phyloP scores from a whole-genome alignment of 2,113 vertebrate genomes.

The Helogale parvula region DNA sequence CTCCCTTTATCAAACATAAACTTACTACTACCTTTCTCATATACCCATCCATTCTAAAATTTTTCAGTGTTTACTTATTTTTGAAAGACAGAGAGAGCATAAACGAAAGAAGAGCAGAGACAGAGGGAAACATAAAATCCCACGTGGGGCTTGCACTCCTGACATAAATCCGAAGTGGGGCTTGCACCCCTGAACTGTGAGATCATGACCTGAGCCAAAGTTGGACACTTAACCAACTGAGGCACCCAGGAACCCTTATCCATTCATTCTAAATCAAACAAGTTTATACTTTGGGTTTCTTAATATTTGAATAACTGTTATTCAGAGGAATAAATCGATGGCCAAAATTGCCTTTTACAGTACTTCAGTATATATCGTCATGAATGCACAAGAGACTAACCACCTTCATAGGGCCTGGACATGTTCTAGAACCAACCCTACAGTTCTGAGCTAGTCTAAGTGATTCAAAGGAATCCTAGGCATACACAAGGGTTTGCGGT shows the following conservation, averaged over 20 bases:
- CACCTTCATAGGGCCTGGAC: background rate
- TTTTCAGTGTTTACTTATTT: too few relatives aligned
- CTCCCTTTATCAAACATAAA: constrained; percentile 18
- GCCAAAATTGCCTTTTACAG: background rate
- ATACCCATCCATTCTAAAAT: background rate
- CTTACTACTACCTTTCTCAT: background rate
- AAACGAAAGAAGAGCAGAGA: too few relatives aligned
- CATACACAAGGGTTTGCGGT: background rate
- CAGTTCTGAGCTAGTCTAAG: background rate
- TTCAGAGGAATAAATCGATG: background rate
- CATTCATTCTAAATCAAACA: constrained; percentile 27
- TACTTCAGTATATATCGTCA: background rate
- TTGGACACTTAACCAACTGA: too few relatives aligned
- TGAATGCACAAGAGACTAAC: background rate
- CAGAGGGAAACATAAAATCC: too few relatives aligned
- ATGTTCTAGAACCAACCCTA: background rate
- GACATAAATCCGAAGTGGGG: too few relatives aligned
- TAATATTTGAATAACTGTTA: background rate
- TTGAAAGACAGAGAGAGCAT: too few relatives aligned
- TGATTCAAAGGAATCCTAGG: background rate
- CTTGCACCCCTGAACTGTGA: too few relatives aligned
- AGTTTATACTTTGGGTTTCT: background rate
- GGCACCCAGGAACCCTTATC: background rate
- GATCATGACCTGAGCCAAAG: too few relatives aligned
- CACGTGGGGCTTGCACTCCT: too few relatives aligned